These are phyloP conservation scores for Cydia pomonella DNA, from an alignment of 1,140 invertebrate species.

Conservation along the genomic window DNA sequence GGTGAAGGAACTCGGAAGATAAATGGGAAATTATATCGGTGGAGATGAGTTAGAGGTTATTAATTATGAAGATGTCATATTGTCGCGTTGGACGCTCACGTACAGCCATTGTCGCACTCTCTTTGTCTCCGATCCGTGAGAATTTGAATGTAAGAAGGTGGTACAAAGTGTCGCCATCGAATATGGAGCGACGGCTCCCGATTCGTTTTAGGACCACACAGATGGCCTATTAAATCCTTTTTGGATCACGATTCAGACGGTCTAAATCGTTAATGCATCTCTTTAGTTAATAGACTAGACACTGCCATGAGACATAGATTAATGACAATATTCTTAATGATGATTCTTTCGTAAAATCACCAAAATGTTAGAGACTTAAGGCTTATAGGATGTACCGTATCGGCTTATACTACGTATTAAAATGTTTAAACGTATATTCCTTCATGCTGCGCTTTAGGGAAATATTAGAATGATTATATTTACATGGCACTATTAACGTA, in stretches of 20 bases:
- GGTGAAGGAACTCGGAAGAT: slow-evolving; percentile 74
- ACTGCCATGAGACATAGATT: background rate
- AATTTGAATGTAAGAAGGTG: slow-evolving; percentile 53
- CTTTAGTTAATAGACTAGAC: background rate
- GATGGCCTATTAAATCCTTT: slow-evolving; percentile 36
- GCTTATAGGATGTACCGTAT: background rate
- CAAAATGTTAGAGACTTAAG: background rate
- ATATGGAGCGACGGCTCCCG: slow-evolving; percentile 58
- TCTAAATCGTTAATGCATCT: background rate
- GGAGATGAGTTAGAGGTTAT: slow-evolving; percentile 75
- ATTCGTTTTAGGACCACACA: slow-evolving; percentile 63
- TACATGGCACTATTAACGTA: too few species aligned
- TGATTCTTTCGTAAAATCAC: background rate
- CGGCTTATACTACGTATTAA: too few species aligned
- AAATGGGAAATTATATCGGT: slow-evolving; percentile 78
- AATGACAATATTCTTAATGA: background rate
- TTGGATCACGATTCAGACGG: background rate
- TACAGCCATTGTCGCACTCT: slow-evolving; percentile 58
- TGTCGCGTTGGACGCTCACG: slow-evolving; percentile 65
- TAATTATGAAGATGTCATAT: slow-evolving; percentile 78
- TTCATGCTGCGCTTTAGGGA: too few species aligned
- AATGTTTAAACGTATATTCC: too few species aligned
- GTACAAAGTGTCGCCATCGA: slow-evolving; percentile 50
- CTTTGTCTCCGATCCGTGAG: slow-evolving; percentile 72
- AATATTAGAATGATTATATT: too few species aligned